Evolutionary conservation across 2,113 vertebrate genomes (phyloP), one percentile per base, ranked within the genome.

Genomic region (Sturnira hondurensis): DNA sequence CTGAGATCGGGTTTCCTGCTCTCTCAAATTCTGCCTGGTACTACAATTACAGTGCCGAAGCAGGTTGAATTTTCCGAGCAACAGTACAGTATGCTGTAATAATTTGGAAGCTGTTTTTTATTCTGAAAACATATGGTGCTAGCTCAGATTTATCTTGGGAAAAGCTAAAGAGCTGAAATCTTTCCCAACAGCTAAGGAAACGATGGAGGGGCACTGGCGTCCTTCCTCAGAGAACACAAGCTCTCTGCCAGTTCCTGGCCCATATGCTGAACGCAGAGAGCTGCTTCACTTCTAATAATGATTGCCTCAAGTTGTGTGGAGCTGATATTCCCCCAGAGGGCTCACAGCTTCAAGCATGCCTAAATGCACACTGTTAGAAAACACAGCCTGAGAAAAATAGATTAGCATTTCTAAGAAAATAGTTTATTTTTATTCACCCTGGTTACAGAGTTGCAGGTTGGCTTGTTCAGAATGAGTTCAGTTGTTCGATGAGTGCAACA

Each of bases 71-170:
- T 95, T 97, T 84, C 87, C 90, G 63, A 87, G 58, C 67, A 81
- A 96, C 50, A 47, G 58, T 43, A 90, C 24, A 81, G 10, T 36
- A 56, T 80, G 47, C 83, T 95, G 28, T 96, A 96, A 97, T 95
- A 96, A 97, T 92, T 97, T 86, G 93, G 91, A 97, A 71, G 91
- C 96, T 95, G 76, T 65, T 92, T 95, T 88, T 90, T 89, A 47
- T 96, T 97, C 91, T 74, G 88, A 89, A 97, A 97, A 95, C 97
- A 98, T 97, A 97, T 97, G 97, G 96, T 91, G 43, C 82, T 93
- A 82, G 67, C 61, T 97, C 68, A 78, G 68, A 97, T 97, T 97
- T 97, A 94, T 97, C 94, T 96, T 91, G 86, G 90, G 89, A 89
- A 97, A 97, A 96, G 71, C 93, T 95, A 92, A 95, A 97, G 83